Conservation (phyloP, 2,113 vertebrate genomes). For the Glaucomys volans region DNA sequence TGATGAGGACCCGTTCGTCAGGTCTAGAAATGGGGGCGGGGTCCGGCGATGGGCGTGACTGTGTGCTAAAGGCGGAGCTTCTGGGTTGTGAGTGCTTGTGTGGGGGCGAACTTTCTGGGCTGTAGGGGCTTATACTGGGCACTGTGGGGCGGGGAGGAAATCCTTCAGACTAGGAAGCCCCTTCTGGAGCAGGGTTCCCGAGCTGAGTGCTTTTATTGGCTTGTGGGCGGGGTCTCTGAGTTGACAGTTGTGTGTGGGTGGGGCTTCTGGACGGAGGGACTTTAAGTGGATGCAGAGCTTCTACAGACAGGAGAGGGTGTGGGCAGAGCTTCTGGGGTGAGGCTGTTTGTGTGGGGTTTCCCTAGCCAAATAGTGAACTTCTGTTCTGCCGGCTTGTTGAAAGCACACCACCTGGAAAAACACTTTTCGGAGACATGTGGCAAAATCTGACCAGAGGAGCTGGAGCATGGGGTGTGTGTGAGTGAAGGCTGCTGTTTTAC, state of each 20-base stretch:
- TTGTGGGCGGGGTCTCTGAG: conserved; percentile 53
- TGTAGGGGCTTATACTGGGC: neutral
- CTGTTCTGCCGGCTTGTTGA: neutral
- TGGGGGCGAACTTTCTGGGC: neutral
- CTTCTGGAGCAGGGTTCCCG: neutral
- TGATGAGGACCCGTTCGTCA: neutral
- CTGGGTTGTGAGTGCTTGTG: neutral
- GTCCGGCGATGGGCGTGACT: neutral
- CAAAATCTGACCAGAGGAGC: neutral
- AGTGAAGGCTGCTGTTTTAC: neutral
- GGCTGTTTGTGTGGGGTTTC: conserved; percentile 7
- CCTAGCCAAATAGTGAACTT: conserved; percentile 35
- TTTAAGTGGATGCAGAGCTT: conserved; percentile 52
- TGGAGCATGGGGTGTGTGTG: neutral
- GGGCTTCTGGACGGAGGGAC: conserved; percentile 29
- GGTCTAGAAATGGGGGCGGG: neutral
- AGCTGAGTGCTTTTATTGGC: neutral
- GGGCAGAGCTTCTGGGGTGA: conserved; percentile 27
- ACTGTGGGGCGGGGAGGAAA: neutral
- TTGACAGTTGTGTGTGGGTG: conserved; percentile 68
- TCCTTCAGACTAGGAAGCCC: neutral
- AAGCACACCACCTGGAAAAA: neutral
- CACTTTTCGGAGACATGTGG: neutral
- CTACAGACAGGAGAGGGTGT: conserved; percentile 50
- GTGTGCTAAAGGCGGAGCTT: neutral